phyloP scores from a whole-genome alignment of 2,113 vertebrate species.

The Daphoenositta chrysoptera region DNA sequence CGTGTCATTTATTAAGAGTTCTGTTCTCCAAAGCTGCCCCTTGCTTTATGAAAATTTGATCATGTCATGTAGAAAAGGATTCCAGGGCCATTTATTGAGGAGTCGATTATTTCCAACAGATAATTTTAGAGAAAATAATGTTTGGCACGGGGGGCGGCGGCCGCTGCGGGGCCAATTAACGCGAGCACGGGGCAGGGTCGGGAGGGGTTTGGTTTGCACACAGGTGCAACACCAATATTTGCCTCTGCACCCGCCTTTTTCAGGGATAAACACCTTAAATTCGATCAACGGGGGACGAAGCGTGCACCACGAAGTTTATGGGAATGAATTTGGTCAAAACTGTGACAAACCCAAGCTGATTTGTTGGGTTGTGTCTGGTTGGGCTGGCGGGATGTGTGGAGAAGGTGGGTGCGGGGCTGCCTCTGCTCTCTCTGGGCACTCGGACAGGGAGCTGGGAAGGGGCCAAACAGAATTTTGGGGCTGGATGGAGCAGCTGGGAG shows the following conservation, averaged over 20 bases:
- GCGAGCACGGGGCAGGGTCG: neutral
- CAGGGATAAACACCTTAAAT: rapidly evolving
- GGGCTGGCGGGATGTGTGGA: rapidly evolving
- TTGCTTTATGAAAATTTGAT: slow-evolving; percentile 92
- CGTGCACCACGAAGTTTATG: rapidly evolving
- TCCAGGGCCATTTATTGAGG: slow-evolving; percentile 73
- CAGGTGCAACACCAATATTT: neutral
- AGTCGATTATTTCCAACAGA: slow-evolving; percentile 59
- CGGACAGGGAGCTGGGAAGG: neutral
- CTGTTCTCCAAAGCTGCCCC: slow-evolving; percentile 81
- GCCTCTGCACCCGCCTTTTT: rapidly evolving
- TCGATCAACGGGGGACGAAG: rapidly evolving
- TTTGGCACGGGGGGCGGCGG: neutral
- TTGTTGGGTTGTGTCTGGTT: too few species aligned
- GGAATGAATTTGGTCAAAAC: rapidly evolving
- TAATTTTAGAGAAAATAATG: slow-evolving; percentile 33
- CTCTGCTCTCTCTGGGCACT: rapidly evolving
- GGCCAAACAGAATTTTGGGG: neutral
- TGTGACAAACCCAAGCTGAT: rapidly evolving
- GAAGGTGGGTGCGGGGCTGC: rapidly evolving
- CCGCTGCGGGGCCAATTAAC: neutral
- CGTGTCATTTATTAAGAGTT: slow-evolving; percentile 97
- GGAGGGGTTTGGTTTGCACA: neutral
- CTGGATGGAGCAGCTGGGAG: rapidly evolving
- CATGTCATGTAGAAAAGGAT: slow-evolving; percentile 77